Evolutionary conservation across 2,113 vertebrate genomes (phyloP).

Genomic region (Emydura subglobosa): DNA sequence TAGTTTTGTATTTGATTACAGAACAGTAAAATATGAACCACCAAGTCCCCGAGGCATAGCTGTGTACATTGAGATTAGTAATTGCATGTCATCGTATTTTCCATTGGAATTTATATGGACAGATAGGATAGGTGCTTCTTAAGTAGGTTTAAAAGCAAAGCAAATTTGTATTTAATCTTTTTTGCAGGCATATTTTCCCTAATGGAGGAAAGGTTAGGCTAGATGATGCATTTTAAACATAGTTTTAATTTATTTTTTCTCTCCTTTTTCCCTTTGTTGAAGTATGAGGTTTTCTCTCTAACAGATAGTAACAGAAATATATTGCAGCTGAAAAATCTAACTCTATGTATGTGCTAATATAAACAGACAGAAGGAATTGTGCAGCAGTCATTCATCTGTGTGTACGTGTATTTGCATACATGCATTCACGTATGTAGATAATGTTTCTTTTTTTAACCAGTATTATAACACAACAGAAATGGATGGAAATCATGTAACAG

Average conservation of each 20-base stretch:
- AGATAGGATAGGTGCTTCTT: conserved; percentile 84
- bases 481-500: conserved; percentile 63
- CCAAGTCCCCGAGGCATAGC: conserved; percentile 89
- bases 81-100: conserved; percentile 94
- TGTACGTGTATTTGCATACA: conserved; percentile 41
- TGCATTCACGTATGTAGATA: conserved; percentile 60
- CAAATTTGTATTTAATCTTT: conserved; percentile 87
- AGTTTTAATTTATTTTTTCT: conserved; percentile 79
- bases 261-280: conserved; percentile 56
- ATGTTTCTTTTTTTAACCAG: conserved; percentile 60
- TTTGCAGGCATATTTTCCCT: conserved; percentile 79
- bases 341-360: conserved; percentile 37
- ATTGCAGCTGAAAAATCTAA: conserved; percentile 57
- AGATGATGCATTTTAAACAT: conserved; percentile 81
- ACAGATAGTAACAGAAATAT: conserved; percentile 61
- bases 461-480: conserved; percentile 55
- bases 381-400: conserved; percentile 40
- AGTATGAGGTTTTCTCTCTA: conserved; percentile 70
- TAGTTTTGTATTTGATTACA: conserved; percentile 95
- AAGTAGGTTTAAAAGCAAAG: conserved; percentile 87
- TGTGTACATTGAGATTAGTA: conserved; percentile 94
- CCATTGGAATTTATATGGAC: conserved; percentile 87
- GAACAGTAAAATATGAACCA: conserved; percentile 93
- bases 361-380: conserved; percentile 38
- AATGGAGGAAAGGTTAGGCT: conserved; percentile 83